Conservation (phyloP, 2,797 vertebrate genomes). For the Anisognathus igniventris region DNA sequence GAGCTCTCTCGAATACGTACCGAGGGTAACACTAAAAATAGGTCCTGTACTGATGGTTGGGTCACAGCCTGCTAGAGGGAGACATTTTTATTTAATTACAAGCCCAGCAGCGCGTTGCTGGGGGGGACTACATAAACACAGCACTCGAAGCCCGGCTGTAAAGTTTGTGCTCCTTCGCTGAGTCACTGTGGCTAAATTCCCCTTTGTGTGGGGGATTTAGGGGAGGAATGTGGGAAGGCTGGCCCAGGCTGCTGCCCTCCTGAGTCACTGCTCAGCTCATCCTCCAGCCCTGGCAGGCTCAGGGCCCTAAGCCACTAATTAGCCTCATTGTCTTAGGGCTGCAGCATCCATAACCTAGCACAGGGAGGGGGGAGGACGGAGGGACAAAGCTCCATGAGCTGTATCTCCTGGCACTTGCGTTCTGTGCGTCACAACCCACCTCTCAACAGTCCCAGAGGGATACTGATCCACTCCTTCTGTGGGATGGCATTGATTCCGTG, state of each 20-base stretch:
- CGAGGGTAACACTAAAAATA: conserved; percentile 57
- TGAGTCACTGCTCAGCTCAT: background rate
- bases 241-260: background rate
- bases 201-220: conserved; percentile 27
- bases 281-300: conserved; percentile 4
- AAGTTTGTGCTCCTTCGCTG: conserved; percentile 56
- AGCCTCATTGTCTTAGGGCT: conserved; percentile 44
- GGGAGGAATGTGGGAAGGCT: conserved; percentile 19
- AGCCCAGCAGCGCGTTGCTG: background rate
- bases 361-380: background rate
- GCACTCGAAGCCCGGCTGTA: conserved; percentile 28
- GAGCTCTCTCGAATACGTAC: background rate
- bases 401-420: background rate
- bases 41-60: background rate
- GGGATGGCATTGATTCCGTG: fast-evolving
- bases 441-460: fast-evolving
- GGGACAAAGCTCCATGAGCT: background rate
- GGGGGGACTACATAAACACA: conserved; percentile 31
- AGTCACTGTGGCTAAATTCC: conserved; percentile 48
- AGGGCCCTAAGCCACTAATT: conserved; percentile 30
- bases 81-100: conserved; percentile 46
- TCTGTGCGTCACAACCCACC: background rate
- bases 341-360: background rate
- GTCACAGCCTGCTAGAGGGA: conserved; percentile 24
- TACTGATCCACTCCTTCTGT: fast-evolving